Evolutionary conservation across 2,888 invertebrate species (phyloP).

Genomic region (Pocota personata): DNA sequence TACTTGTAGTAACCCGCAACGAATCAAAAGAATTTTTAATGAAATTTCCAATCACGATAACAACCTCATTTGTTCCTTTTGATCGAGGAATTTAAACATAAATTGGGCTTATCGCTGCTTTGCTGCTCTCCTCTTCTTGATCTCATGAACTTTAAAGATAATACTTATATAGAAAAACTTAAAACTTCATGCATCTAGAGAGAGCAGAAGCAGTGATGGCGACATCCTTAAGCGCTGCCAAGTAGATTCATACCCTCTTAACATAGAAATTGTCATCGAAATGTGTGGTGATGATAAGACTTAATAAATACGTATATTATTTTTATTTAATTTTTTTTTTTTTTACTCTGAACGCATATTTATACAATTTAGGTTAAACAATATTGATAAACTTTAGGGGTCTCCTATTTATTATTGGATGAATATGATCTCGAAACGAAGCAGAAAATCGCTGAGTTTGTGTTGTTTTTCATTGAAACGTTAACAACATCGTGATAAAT

Average conservation of each 20-base stretch:
- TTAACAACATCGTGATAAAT: conserved; percentile 62
- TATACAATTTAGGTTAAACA: conserved; percentile 74
- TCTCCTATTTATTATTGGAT: conserved; percentile 74
- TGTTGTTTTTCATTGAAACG: conserved; percentile 55
- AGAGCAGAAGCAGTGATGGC: conserved; percentile 41
- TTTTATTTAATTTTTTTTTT: background rate
- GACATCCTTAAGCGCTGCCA: conserved; percentile 32
- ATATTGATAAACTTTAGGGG: conserved; percentile 74
- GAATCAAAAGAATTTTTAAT: conserved; percentile 57
- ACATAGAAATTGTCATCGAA: conserved; percentile 61
- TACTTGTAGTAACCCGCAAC: conserved; percentile 39
- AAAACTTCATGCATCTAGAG: conserved; percentile 66
- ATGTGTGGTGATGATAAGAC: conserved; percentile 61
- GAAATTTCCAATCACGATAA: conserved; percentile 68
- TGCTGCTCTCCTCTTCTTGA: conserved; percentile 43
- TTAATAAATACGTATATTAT: conserved; percentile 25
- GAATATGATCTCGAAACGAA: conserved; percentile 69
- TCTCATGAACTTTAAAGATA: conserved; percentile 68
- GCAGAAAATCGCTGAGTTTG: conserved; percentile 57
- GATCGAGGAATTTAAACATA: conserved; percentile 52
- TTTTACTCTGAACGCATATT: conserved; percentile 52
- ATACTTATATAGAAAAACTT: conserved; percentile 63
- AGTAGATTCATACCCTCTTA: conserved; percentile 23
- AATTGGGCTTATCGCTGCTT: conserved; percentile 62
- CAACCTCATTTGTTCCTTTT: conserved; percentile 52